A percentile compares a stretch with the other conserved stretches of the same genome.
phyloP scores from a whole-genome alignment of 1,140 invertebrate species.

The Ceratitis capitata region DNA sequence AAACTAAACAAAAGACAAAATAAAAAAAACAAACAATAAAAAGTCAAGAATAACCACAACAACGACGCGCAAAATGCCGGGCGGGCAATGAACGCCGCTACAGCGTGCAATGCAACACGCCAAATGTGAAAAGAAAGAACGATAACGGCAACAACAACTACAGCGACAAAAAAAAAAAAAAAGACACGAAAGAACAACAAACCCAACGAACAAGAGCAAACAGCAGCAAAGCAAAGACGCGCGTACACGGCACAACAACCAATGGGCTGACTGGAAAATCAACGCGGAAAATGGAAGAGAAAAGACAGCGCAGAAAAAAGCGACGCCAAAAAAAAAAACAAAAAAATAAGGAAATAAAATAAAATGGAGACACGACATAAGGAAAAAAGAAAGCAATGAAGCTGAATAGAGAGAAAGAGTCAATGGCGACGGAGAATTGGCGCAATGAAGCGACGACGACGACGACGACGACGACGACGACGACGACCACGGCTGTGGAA shows the following conservation, averaged over 20 bases:
- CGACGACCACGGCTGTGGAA: no score
- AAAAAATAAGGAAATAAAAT: background rate
- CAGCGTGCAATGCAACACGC: background rate
- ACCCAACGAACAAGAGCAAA: background rate
- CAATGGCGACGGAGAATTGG: conserved; percentile 22
- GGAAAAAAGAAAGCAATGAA: background rate
- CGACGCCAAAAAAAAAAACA: background rate
- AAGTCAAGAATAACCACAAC: conserved; percentile 2
- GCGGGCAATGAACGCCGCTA: conserved; percentile 19
- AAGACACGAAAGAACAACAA: background rate
- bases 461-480: background rate
- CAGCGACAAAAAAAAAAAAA: background rate
- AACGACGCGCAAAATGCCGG: conserved; percentile 14
- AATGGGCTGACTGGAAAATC: background rate
- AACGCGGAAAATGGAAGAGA: background rate
- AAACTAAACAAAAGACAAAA: background rate
- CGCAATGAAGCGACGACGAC: background rate
- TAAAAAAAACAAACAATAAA: background rate
- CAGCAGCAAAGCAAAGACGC: background rate
- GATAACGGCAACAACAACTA: background rate
- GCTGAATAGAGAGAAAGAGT: background rate
- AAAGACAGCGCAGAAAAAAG: background rate
- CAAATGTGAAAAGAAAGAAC: conserved; percentile 6
- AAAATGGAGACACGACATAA: background rate
- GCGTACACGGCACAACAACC: background rate